Evolutionary conservation across 2,113 vertebrate genomes (phyloP), one percentile per base, ranked within the genome.

Genomic region (Sterrhoptilus dennistouni): DNA sequence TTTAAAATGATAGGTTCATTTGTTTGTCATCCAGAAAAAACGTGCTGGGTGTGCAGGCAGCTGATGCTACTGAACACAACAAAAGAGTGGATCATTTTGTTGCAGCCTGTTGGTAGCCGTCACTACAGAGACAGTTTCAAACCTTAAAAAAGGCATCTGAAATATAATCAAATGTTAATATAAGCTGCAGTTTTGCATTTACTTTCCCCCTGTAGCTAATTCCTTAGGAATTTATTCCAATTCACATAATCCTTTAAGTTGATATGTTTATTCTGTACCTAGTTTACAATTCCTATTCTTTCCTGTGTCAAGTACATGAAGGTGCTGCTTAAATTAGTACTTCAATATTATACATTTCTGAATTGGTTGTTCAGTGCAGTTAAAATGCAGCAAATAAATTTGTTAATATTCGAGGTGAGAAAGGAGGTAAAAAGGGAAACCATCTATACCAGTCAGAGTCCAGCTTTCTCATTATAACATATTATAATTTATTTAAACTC

Each of bases 401-500:
- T 65, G 40, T 79, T 95, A 91, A 65, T 79, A 70, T 81, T 92
- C 94, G 79, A 54, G 68, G 52, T 35, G 60, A 50, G 42, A 76
- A 76, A 78, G 66, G 24, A 82, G 47, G 71, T 70, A 77, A 59
- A 92, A 94, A 91, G 28, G 56, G 71, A 96, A 93, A 27, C 10
- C 25, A 76, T 91, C 88, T 69, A 72, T 79, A 71, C 50, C 12
- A 91, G 59, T 90, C 80, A 89, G 80, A 93, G 77, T 56, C 79
- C 64, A 75, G 60, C 85, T 94, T 96, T 82, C 74, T 80, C 45
- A 29, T 45, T 77, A 80, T 83, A 93, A 90, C 63, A 36, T 91
- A 97, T 96, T 96, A 95, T 96, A 91, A 97, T 97, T 97, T 96
- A 97, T 97, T 96, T 96, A 96, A 96, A 93, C 80, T 90, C 91